These are phyloP conservation scores for Druon quercuslanigerum DNA, from an alignment of 1,140 invertebrate species.

Conservation along the genomic window DNA sequence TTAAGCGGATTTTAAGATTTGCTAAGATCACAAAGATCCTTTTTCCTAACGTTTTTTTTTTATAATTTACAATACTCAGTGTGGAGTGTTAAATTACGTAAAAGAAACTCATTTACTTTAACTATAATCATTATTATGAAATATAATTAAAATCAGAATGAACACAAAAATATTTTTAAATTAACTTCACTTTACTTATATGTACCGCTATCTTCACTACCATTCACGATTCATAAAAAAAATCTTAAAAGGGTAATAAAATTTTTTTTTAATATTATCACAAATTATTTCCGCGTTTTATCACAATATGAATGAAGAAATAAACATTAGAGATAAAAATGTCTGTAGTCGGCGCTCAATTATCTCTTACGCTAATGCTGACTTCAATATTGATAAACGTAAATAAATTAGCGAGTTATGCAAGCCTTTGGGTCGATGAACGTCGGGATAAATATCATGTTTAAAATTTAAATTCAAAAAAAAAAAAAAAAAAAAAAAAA, in stretches of 20 bases:
- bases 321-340: background rate
- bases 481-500: background rate
- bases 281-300: background rate
- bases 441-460: background rate
- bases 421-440: background rate
- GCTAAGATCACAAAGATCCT: conserved; percentile 10
- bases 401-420: background rate
- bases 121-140: too few relatives aligned
- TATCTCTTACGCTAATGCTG: background rate
- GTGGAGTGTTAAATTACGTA: too few relatives aligned
- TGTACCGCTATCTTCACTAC: too few relatives aligned
- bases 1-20: conserved; percentile 16
- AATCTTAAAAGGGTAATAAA: background rate
- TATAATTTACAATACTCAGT: conserved; percentile 2
- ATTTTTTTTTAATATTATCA: background rate
- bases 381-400: conserved; percentile 5
- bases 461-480: background rate
- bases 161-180: too few relatives aligned
- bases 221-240: too few relatives aligned
- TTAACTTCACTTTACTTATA: too few relatives aligned
- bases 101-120: too few relatives aligned
- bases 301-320: conserved; percentile 3
- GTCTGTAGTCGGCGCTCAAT: background rate
- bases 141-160: too few relatives aligned
- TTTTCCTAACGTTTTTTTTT: background rate